Evolutionary conservation across 2,113 vertebrate species (phyloP).

Genomic region (Grallaria varia): DNA sequence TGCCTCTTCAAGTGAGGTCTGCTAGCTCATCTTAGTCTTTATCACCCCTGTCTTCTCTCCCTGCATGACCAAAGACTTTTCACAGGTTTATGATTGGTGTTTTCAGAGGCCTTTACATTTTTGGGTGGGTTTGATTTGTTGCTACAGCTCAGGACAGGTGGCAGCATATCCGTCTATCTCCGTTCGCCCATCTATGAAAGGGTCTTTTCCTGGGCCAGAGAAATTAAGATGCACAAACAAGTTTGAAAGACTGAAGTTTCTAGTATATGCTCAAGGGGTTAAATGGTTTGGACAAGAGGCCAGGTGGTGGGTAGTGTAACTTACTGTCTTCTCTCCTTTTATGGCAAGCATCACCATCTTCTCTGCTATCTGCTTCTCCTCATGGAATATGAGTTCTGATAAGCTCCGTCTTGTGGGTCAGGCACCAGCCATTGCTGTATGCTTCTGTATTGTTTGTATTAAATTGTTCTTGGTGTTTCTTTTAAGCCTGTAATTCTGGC

Average conservation of each 20-base stretch:
- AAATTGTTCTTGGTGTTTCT: background rate
- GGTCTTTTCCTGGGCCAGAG: background rate
- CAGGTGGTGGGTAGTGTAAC: background rate
- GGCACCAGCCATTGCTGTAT: background rate
- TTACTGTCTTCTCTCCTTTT: background rate
- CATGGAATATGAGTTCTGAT: background rate
- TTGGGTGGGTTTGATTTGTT: background rate
- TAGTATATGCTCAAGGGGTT: background rate
- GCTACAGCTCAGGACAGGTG: background rate
- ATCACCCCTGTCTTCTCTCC: background rate
- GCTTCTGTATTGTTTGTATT: background rate
- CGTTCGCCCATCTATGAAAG: background rate
- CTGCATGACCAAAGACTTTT: background rate
- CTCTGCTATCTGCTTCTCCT: background rate
- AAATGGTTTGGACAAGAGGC: background rate
- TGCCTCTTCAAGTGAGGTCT: conserved; percentile 35
- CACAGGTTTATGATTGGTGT: background rate
- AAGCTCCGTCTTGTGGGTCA: fast-evolving
- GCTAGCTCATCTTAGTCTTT: background rate
- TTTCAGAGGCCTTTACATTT: background rate
- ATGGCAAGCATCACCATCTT: background rate
- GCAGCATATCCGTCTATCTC: background rate
- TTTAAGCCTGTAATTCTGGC: background rate
- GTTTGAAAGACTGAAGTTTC: background rate
- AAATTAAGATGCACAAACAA: background rate